Evolutionary conservation across 2,797 vertebrate genomes (phyloP).

Genomic region (Melanogrammus aeglefinus): DNA sequence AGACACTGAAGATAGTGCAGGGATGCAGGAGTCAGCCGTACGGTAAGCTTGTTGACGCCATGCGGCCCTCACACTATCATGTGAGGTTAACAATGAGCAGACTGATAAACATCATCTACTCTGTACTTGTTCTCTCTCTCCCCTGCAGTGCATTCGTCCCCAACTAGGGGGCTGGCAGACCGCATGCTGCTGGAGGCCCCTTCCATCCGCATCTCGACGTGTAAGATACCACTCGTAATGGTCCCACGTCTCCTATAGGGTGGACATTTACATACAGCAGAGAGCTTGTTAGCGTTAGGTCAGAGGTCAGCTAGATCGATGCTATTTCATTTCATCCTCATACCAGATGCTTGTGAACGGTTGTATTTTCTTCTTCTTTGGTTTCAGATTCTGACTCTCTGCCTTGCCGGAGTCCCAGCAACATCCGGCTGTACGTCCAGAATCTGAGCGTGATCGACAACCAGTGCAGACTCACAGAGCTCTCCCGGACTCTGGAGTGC

Average conservation of each 20-base stretch:
- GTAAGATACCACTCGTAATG: slow-evolving; percentile 64
- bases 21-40: slow-evolving; percentile 81
- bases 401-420: slow-evolving; percentile 75
- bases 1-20: slow-evolving; percentile 81
- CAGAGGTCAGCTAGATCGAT: too few relatives aligned
- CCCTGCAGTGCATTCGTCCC: slow-evolving; percentile 82
- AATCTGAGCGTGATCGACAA: slow-evolving; percentile 91
- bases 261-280: background rate
- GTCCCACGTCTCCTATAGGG: background rate
- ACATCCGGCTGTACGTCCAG: slow-evolving; percentile 82
- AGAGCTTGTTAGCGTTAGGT: background rate
- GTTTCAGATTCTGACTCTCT: slow-evolving; percentile 82
- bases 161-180: slow-evolving; percentile 83
- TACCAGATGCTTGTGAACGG: background rate
- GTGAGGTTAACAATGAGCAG: background rate
- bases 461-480: slow-evolving; percentile 85
- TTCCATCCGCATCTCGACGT: slow-evolving; percentile 77
- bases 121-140: slow-evolving; percentile 1
- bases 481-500: slow-evolving; percentile 82
- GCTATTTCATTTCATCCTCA: background rate
- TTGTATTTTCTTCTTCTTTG: background rate
- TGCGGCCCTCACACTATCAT: background rate
- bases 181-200: slow-evolving; percentile 82
- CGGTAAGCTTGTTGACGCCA: slow-evolving; percentile 62
- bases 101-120: background rate